Percentiles rank a stretch among this genome's conserved stretches.
Conservation (phyloP, 2,888 invertebrate genomes). For the Polyommatus icarus region DNA sequence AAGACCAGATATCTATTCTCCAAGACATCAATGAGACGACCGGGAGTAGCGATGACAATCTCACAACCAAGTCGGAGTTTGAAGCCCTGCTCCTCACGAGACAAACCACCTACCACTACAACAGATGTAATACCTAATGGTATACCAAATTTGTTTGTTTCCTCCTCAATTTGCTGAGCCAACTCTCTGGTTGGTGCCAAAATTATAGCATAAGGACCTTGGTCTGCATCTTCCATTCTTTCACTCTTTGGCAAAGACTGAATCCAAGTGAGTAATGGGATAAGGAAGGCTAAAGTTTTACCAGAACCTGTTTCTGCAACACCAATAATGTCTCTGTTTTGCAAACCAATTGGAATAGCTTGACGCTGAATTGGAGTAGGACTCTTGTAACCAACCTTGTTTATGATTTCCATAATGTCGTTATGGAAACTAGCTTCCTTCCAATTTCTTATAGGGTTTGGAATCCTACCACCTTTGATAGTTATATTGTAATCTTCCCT, state of each 20-base stretch:
- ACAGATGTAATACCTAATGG: conserved; percentile 96
- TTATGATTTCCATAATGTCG: conserved; percentile 96
- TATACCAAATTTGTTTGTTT: conserved; percentile 97
- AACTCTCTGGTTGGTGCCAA: conserved; percentile 99
- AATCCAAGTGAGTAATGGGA: conserved; percentile 98
- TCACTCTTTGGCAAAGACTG: conserved; percentile 98
- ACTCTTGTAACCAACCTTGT: conserved; percentile 97
- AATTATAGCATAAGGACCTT: conserved; percentile 99
- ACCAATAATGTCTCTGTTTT: conserved; percentile 98
- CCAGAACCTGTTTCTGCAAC: conserved; percentile 99
- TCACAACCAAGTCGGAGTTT: conserved; percentile 97
- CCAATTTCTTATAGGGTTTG: conserved; percentile 97
- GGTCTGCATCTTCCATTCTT: conserved; percentile 92
- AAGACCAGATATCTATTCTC: conserved; percentile 98
- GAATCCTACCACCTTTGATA: conserved; percentile 98
- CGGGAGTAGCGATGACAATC: conserved; percentile 99
- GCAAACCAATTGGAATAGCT: conserved; percentile 98
- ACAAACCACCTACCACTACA: conserved; percentile 98
- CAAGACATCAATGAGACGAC: conserved; percentile 98
- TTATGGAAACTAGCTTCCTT: conserved; percentile 94
- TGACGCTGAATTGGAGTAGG: conserved; percentile 99
- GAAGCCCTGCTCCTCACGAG: conserved; percentile 99
- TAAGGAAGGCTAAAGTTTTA: conserved; percentile 98
- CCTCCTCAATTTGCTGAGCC: conserved; percentile 99
- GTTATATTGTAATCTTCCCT: conserved; percentile 99